Evolutionary conservation across 2,888 invertebrate species (phyloP).

Genomic region (Acanthosepion pharaonis): DNA sequence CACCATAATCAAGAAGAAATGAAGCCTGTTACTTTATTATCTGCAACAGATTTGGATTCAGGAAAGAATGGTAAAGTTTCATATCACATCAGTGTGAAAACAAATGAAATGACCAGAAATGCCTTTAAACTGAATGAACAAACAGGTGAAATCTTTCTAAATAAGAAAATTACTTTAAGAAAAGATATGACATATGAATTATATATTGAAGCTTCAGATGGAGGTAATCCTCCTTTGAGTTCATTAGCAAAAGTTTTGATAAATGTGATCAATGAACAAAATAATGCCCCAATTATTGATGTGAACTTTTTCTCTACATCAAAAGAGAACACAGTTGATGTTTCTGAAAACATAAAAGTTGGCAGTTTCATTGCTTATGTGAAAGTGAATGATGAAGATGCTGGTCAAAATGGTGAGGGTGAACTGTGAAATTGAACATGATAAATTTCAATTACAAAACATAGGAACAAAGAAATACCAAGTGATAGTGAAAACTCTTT

Average conservation of each 20-base stretch:
- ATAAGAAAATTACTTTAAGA: background rate
- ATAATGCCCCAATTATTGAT: slow-evolving; percentile 33
- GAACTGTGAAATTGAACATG: slow-evolving; percentile 33
- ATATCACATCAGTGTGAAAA: background rate
- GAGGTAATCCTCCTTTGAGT: background rate
- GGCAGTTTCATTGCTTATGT: slow-evolving; percentile 22
- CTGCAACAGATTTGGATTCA: background rate
- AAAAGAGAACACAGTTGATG: background rate
- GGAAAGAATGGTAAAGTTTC: background rate
- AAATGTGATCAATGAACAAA: background rate
- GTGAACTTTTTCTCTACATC: background rate
- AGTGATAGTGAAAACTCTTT: background rate
- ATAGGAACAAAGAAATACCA: background rate
- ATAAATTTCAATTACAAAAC: background rate
- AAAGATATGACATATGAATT: background rate
- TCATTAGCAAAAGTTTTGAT: background rate
- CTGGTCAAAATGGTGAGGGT: background rate
- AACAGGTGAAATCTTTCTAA: background rate
- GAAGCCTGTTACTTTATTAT: background rate
- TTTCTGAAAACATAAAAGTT: slow-evolving; percentile 12
- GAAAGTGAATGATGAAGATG: background rate
- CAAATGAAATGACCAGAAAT: background rate
- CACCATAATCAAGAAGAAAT: background rate
- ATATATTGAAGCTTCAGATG: slow-evolving; percentile 1
- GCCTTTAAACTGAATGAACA: background rate